These are phyloP conservation scores for Tetranychus cinnabarinus DNA, from an alignment of 1,140 invertebrate genomes.

Conservation along the genomic window DNA sequence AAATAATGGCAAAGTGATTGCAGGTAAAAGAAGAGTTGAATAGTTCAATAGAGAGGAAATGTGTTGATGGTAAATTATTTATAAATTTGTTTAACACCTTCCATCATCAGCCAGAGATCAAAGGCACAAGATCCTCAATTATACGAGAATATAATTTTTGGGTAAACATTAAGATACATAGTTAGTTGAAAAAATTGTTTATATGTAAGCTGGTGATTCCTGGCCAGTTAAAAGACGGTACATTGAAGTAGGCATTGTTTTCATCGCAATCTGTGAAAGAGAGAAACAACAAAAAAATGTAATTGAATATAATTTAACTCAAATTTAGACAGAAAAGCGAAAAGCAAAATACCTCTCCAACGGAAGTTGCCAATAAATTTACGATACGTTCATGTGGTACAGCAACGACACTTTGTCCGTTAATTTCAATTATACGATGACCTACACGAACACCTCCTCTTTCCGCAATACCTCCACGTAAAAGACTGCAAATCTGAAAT, in stretches of 20 bases:
- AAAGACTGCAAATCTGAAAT: conserved; percentile 75
- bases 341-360: conserved; percentile 59
- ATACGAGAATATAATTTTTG: too few species aligned
- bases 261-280: conserved; percentile 81
- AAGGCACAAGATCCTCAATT: too few species aligned
- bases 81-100: too few species aligned
- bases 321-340: conserved; percentile 1
- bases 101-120: too few species aligned
- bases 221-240: conserved; percentile 94
- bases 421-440: conserved; percentile 98
- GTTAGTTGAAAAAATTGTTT: conserved; percentile 10
- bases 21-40: too few species aligned
- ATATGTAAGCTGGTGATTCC: conserved; percentile 94
- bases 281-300: background rate
- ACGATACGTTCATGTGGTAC: conserved; percentile 98
- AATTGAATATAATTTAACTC: background rate
- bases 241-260: conserved; percentile 99
- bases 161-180: background rate
- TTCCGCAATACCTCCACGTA: conserved; percentile 93
- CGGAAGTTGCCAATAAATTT: conserved; percentile 87
- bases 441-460: conserved; percentile 92
- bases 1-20: too few species aligned
- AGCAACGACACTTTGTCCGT: conserved; percentile 78
- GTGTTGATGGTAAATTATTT: too few species aligned
- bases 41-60: too few species aligned